phyloP scores from a whole-genome alignment of 2,113 vertebrate genomes.

The Ornithorhynchus anatinus region DNA sequence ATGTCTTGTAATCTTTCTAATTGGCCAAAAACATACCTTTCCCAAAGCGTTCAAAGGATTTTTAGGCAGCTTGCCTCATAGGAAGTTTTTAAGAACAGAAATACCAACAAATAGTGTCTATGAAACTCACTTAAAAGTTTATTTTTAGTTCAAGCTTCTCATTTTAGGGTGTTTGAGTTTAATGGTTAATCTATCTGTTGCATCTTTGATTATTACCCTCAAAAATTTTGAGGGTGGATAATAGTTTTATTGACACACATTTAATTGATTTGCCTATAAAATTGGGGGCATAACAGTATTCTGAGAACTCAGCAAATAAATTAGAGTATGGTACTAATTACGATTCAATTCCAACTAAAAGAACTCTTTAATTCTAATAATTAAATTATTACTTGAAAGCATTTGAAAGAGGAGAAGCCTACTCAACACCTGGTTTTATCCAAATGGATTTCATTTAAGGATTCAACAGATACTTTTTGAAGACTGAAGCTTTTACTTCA shows the following conservation, averaged over 20 bases:
- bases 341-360: neutral
- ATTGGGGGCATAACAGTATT: conserved; percentile 3
- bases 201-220: neutral
- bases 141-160: conserved; percentile 6
- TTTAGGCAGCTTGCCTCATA: neutral
- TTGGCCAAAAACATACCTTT: neutral
- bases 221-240: too few species aligned
- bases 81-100: conserved; percentile 12
- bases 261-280: neutral
- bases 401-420: too few species aligned
- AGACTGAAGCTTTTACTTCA: too few species aligned
- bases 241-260: too few species aligned
- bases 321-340: neutral
- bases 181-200: conserved; percentile 30
- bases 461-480: too few species aligned
- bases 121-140: conserved; percentile 9
- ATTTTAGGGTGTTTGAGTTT: conserved; percentile 3
- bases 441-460: too few species aligned
- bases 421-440: too few species aligned
- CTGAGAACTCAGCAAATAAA: neutral
- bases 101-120: neutral
- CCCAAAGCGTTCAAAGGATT: neutral
- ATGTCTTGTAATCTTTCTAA: neutral
- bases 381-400: conserved; percentile 9
- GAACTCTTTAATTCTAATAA: neutral